A percentile compares a stretch with the other conserved stretches of the same genome.
These are phyloP conservation scores for Tipula helvola DNA, from an alignment of 2,888 invertebrate genomes.

Conservation along the genomic window DNA sequence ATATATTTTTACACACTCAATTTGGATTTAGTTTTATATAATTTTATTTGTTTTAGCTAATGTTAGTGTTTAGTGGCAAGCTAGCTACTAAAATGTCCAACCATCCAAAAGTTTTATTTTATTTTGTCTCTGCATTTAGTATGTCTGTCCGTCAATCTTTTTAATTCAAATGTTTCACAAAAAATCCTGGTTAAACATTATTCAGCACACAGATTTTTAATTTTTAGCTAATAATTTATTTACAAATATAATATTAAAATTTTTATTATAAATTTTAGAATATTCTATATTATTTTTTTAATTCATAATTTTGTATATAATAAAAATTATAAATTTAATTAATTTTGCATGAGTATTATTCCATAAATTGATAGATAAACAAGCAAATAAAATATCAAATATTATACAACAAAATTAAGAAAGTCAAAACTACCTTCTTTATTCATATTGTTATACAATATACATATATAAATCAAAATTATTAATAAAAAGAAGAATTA, in stretches of 20 bases:
- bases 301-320: background rate
- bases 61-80: background rate
- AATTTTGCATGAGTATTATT: background rate
- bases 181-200: background rate
- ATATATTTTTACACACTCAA: background rate
- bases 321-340: background rate
- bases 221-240: background rate
- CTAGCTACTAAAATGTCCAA: background rate
- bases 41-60: background rate
- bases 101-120: background rate
- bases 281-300: background rate
- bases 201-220: background rate
- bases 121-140: background rate
- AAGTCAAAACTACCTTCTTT: background rate
- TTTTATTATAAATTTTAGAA: background rate
- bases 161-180: background rate
- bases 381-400: background rate
- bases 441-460: background rate
- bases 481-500: background rate
- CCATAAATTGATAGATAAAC: background rate
- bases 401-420: background rate
- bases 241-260: background rate
- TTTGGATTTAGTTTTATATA: background rate
- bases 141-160: background rate
- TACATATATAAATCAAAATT: background rate